Percentiles rank a stretch among this genome's conserved stretches.
These are phyloP conservation scores for Dipodomys merriami DNA, from an alignment of 2,113 vertebrate genomes.

Conservation along the genomic window DNA sequence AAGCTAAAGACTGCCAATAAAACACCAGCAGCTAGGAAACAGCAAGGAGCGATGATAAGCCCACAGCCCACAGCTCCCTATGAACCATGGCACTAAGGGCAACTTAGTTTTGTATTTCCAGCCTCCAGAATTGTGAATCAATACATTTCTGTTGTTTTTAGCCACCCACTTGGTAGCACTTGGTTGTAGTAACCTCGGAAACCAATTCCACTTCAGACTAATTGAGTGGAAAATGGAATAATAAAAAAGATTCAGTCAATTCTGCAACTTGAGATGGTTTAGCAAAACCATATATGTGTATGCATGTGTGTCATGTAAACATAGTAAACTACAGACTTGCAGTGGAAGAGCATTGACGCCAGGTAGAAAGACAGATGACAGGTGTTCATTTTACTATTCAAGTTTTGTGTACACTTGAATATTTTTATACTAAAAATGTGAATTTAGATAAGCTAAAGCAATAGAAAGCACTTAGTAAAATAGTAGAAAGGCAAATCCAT, in stretches of 20 bases:
- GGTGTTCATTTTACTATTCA: background rate
- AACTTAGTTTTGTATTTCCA: background rate
- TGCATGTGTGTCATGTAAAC: background rate
- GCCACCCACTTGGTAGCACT: background rate
- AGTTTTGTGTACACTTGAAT: background rate
- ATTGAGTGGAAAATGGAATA: slow-evolving; percentile 16
- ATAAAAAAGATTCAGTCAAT: background rate
- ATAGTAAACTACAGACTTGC: background rate
- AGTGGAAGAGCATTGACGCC: background rate
- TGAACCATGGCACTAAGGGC: background rate
- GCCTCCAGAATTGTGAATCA: background rate
- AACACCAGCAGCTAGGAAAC: background rate
- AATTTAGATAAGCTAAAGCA: background rate
- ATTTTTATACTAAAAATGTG: background rate
- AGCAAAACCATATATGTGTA: background rate
- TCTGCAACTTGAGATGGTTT: background rate
- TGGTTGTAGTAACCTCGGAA: background rate
- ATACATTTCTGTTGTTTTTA: background rate
- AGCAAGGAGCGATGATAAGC: background rate
- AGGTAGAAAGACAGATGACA: background rate
- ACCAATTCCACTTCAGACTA: background rate
- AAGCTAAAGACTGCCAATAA: background rate
- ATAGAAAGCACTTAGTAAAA: background rate
- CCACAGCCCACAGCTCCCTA: background rate
- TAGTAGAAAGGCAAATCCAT: background rate